Base-by-base conservation (phyloP, 2,888 invertebrate genomes). In the Dynastes grantii region DNA sequence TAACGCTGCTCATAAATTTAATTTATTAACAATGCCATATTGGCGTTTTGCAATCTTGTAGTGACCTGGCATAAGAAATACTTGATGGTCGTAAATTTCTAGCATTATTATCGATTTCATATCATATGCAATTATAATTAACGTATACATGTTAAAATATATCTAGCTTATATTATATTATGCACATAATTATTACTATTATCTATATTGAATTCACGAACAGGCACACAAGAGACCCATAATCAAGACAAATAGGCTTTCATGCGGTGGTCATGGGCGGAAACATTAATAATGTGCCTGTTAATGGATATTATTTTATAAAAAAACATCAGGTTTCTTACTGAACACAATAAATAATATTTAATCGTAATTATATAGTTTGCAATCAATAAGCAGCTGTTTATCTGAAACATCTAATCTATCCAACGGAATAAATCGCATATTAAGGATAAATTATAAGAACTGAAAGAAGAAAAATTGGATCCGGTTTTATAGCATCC, bases 1-100 rank as follows among this genome's bases (percentile, higher is more conserved):
- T 71, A 71, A 55, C 71, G n/a, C 55, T 37, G 71, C 37, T 32
- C 32, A 55, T 71, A 71, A 71, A 71, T 71, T 71, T 71, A 37
- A 71, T 55, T 55, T 71, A 71, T 71, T 71, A 37, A 11, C 13
- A 32, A 53, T 71, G 8, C 11, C 11, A 8, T 45, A 45, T 45
- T 71, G 32, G 29, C 32, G 55, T 71, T 71, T 55, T 71, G 71
- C 55, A 71, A 71, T 71, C 71, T 29, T 9, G 22, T 55, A 53
- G 45, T 45, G 37, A 13, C 37, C 2, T 32, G 16, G 11, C 45
- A 9, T 40, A 40, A 55, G 32, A 37, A 55, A 32, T 37, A 32
- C 8, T 32, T 32, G 53, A 71, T 6, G 32, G 37, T 71, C 37
- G 32, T 71, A 55, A 71, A 71, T 71, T 71, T 71, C 32, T 32